These are phyloP conservation scores for Aramus guarauna DNA, from an alignment of 2,113 vertebrate species.

Conservation along the genomic window DNA sequence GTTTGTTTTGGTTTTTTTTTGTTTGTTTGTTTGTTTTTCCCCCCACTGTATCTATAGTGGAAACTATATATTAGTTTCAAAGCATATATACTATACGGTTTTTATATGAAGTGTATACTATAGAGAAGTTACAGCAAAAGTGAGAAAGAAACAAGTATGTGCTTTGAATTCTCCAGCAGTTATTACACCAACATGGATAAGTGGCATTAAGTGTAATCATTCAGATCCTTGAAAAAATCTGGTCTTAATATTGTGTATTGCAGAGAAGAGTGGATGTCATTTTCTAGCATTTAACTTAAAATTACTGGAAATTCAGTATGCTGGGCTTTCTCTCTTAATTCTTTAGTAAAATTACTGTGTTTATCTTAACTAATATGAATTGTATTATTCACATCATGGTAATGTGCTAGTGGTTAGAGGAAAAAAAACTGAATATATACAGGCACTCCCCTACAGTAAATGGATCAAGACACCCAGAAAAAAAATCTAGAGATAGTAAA, in stretches of 20 bases:
- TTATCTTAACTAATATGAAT: not conserved
- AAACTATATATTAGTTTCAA: not conserved
- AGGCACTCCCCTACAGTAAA: not conserved
- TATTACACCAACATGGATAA: not conserved
- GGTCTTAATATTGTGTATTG: slow-evolving; percentile 31
- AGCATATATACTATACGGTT: not conserved
- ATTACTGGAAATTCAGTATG: not conserved
- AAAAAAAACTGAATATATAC: not conserved
- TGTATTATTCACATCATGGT: not conserved
- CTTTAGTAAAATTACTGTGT: not conserved
- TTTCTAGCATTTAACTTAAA: slow-evolving; percentile 34
- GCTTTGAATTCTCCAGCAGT: slow-evolving; percentile 3
- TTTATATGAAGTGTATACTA: not conserved
- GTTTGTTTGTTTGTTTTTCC: too few relatives aligned
- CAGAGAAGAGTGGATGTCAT: not conserved
- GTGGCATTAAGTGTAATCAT: not conserved
- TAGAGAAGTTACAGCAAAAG: not conserved
- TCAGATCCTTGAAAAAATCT: slow-evolving; percentile 44
- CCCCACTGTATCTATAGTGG: not conserved
- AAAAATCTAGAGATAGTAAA: not conserved
- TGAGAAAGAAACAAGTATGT: not conserved
- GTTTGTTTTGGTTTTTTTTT: too few relatives aligned
- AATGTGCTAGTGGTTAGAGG: not conserved
- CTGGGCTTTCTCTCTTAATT: not conserved
- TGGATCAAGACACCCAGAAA: not conserved